These are phyloP conservation scores for Tuberolachnus salignus DNA, from an alignment of 2,888 invertebrate genomes.

Conservation along the genomic window DNA sequence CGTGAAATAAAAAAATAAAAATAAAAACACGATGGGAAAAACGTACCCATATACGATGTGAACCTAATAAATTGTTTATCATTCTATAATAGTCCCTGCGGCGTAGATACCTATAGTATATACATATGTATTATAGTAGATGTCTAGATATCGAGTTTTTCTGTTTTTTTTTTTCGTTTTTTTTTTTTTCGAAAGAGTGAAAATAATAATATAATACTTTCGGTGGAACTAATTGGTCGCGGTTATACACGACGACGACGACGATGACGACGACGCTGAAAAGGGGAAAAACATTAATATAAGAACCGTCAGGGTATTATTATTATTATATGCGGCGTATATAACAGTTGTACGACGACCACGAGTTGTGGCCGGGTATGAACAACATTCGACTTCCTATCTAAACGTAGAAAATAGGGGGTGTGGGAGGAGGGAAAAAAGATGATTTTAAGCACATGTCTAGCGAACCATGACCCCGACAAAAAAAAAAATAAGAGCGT, in stretches of 20 bases:
- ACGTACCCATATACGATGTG: constrained; percentile 28
- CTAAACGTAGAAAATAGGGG: not conserved
- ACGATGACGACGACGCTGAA: constrained; percentile 9
- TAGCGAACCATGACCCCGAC: constrained; percentile 53
- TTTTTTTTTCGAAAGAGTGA: constrained; percentile 25
- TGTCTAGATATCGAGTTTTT: constrained; percentile 26
- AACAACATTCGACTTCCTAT: constrained; percentile 48
- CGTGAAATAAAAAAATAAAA: constrained; percentile 22
- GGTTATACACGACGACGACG: constrained; percentile 12
- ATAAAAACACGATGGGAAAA: constrained; percentile 34
- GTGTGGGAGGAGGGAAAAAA: constrained; percentile 37
- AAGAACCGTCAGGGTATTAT: constrained; percentile 35
- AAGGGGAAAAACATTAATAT: constrained; percentile 23
- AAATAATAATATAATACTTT: constrained; percentile 47
- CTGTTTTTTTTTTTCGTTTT: too few relatives aligned
- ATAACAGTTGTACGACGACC: constrained; percentile 52
- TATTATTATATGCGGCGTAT: constrained; percentile 13
- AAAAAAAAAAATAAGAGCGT: constrained; percentile 7
- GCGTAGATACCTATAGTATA: not conserved
- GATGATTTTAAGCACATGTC: constrained; percentile 52
- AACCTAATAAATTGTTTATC: constrained; percentile 48
- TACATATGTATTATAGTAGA: not conserved
- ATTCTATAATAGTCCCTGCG: constrained; percentile 16
- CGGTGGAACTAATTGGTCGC: constrained; percentile 53
- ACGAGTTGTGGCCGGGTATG: constrained; percentile 16